Evolutionary conservation across 1,140 invertebrate species (phyloP).

Genomic region (Zeugodacus cucurbitae): DNA sequence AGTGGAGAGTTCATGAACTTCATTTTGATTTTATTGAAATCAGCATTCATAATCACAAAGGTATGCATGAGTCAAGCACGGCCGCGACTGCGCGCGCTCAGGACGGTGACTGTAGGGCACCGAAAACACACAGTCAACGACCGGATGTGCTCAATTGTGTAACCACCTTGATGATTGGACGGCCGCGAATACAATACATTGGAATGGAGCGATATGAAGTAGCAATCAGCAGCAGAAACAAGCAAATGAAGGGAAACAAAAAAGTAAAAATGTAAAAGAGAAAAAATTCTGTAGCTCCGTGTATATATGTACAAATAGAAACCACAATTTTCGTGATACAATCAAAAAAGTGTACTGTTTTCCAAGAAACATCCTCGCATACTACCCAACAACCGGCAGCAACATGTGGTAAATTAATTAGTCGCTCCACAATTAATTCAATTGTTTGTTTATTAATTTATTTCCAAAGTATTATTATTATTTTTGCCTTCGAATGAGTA

Average conservation of each 20-base stretch:
- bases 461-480: constrained; percentile 10
- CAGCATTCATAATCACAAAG: background rate
- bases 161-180: constrained; percentile 15
- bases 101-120: background rate
- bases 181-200: background rate
- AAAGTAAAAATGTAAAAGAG: background rate
- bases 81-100: no score
- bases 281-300: background rate
- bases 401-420: constrained; percentile 42
- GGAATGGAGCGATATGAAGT: background rate
- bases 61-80: background rate
- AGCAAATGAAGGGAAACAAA: background rate
- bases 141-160: constrained; percentile 39
- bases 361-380: background rate
- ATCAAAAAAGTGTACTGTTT: background rate
- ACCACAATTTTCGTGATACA: background rate
- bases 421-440: constrained; percentile 21
- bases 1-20: no score
- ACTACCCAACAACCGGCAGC: background rate
- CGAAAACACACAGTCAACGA: background rate
- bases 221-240: background rate
- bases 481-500: background rate
- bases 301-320: background rate
- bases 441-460: constrained; percentile 39
- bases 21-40: background rate